Conservation (phyloP, 2,113 vertebrate genomes). For the Muntiacus reevesi region DNA sequence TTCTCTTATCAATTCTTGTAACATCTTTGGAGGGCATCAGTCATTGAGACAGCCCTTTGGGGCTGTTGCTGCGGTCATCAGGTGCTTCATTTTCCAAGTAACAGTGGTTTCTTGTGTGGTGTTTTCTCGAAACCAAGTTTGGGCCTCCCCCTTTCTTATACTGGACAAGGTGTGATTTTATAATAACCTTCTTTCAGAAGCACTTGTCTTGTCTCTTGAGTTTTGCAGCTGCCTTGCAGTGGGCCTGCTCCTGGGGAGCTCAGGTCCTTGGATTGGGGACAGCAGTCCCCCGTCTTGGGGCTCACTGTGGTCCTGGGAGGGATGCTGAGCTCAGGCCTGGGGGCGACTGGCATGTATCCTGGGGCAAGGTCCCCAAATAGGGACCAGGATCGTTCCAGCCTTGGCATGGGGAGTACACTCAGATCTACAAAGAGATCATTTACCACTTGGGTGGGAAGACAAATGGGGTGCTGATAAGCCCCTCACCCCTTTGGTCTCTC, state of each 20-base stretch:
- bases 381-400: not conserved
- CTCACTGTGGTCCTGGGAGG: not conserved
- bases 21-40: not conserved
- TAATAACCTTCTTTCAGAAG: not conserved
- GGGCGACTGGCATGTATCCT: not conserved
- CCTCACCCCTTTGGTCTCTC: not conserved
- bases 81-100: not conserved
- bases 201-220: not conserved
- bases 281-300: not conserved
- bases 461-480: not conserved
- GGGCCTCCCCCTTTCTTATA: not conserved
- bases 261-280: not conserved
- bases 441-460: not conserved
- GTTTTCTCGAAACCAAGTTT: not conserved
- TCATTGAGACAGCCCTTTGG: not conserved
- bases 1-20: not conserved
- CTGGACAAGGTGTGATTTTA: not conserved
- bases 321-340: not conserved
- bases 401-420: not conserved
- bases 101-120: not conserved
- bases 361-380: not conserved
- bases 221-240: not conserved
- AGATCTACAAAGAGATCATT: not conserved
- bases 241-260: not conserved
- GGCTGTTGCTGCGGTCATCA: slow-evolving; percentile 24